Percentiles rank a stretch among this genome's conserved stretches.
These are phyloP conservation scores for Ganaspis sp. DNA, from an alignment of 1,140 invertebrate species.

Conservation along the genomic window DNA sequence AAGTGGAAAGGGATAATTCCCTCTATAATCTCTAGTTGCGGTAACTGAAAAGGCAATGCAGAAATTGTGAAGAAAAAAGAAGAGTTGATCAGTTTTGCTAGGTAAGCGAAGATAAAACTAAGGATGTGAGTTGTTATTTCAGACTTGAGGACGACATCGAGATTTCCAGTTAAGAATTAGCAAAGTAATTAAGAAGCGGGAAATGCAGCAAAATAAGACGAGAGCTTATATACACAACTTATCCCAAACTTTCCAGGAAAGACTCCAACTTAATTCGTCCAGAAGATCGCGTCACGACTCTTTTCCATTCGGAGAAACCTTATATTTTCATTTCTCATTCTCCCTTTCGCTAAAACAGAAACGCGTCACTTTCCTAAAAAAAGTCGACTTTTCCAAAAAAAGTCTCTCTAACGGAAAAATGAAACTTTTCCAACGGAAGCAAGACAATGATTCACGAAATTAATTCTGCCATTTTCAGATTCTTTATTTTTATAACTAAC, in stretches of 20 bases:
- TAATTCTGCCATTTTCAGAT: slow-evolving; percentile 31
- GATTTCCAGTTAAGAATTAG: slow-evolving; percentile 67
- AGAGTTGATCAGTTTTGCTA: slow-evolving; percentile 43
- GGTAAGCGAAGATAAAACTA: slow-evolving; percentile 39
- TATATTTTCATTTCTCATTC: slow-evolving; percentile 47
- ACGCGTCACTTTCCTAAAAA: slow-evolving; percentile 16
- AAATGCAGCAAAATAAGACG: slow-evolving; percentile 68
- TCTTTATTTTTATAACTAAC: not conserved
- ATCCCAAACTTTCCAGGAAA: slow-evolving; percentile 59
- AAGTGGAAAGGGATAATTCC: not conserved
- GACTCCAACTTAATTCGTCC: slow-evolving; percentile 49
- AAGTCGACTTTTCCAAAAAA: too few species aligned
- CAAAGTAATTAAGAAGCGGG: slow-evolving; percentile 72
- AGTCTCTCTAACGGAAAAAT: too few species aligned
- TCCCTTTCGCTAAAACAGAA: slow-evolving; percentile 39
- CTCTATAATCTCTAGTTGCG: not conserved
- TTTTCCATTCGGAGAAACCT: slow-evolving; percentile 59
- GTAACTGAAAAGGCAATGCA: not conserved
- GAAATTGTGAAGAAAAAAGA: slow-evolving; percentile 31
- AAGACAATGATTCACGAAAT: slow-evolving; percentile 31
- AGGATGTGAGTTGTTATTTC: slow-evolving; percentile 67
- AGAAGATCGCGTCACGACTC: slow-evolving; percentile 55
- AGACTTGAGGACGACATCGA: slow-evolving; percentile 59
- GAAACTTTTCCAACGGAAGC: slow-evolving; percentile 40
- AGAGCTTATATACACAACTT: slow-evolving; percentile 65